These are phyloP conservation scores for Nymphalis urticae DNA, from an alignment of 2,888 invertebrate species.

Conservation along the genomic window DNA sequence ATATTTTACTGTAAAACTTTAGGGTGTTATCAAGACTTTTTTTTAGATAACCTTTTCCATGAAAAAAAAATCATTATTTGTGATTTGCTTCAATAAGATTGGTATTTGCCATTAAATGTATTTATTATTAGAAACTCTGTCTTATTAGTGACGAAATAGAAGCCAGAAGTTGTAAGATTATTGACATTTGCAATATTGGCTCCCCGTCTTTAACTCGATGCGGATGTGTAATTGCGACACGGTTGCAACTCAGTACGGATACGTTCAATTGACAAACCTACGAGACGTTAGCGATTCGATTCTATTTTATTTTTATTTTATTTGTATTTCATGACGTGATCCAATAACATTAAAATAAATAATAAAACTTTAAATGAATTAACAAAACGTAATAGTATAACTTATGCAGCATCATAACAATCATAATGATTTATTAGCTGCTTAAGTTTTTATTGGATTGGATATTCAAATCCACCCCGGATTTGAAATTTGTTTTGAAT, in stretches of 20 bases:
- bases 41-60: too few relatives aligned
- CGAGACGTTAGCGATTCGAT: slow-evolving; percentile 6
- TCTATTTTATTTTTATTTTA: neutral
- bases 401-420: too few relatives aligned
- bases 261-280: slow-evolving; percentile 9
- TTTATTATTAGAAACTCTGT: neutral
- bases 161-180: slow-evolving; percentile 9
- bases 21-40: too few relatives aligned
- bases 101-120: too few relatives aligned
- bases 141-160: neutral
- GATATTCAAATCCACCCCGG: too few relatives aligned
- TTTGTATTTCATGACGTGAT: neutral
- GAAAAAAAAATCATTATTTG: too few relatives aligned
- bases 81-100: too few relatives aligned
- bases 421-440: too few relatives aligned
- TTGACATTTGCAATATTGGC: slow-evolving; percentile 12
- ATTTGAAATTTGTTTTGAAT: too few relatives aligned
- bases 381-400: neutral
- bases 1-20: too few relatives aligned
- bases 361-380: neutral
- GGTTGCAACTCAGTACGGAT: slow-evolving; percentile 37
- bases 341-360: neutral
- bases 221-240: slow-evolving; percentile 47
- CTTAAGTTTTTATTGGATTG: too few relatives aligned
- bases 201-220: slow-evolving; percentile 40